Evolutionary conservation across 2,113 vertebrate genomes (phyloP).

Genomic region (Collichthys lucidus): DNA sequence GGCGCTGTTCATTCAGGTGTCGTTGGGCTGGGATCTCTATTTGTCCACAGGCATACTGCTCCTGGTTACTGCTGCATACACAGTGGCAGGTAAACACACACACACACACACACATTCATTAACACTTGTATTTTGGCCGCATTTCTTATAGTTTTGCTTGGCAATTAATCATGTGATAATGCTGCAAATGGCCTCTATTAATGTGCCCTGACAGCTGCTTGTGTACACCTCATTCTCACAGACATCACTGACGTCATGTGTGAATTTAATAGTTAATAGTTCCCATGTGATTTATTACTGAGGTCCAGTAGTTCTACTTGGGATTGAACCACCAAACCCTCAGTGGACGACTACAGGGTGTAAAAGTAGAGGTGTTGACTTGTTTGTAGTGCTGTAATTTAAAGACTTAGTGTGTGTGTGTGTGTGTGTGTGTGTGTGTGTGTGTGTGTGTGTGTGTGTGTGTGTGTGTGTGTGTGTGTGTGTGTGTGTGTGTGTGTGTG

Average conservation of each 20-base stretch:
- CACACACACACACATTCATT: neutral
- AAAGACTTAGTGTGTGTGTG: neutral
- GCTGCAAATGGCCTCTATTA: too few relatives aligned
- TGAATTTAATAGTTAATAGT: too few relatives aligned
- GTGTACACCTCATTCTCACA: too few relatives aligned
- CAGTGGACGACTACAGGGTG: too few relatives aligned
- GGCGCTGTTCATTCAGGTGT: conserved; percentile 92
- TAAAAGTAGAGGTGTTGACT: too few relatives aligned
- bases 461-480: neutral
- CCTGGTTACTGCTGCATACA: conserved; percentile 91
- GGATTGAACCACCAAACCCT: too few relatives aligned
- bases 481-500: neutral
- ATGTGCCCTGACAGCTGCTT: too few relatives aligned
- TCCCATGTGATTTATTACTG: too few relatives aligned
- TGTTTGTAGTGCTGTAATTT: too few relatives aligned
- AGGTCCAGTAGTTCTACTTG: too few relatives aligned
- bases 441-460: conserved; percentile 6
- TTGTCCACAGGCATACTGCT: conserved; percentile 90
- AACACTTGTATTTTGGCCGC: too few relatives aligned
- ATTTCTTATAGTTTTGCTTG: neutral
- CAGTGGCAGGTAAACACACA: conserved; percentile 87
- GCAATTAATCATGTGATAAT: neutral
- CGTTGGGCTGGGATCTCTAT: conserved; percentile 94
- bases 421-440: conserved; percentile 5
- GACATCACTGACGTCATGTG: too few relatives aligned